These are phyloP conservation scores for Siphlonurus alternatus DNA, from an alignment of 2,888 invertebrate species.

Conservation along the genomic window DNA sequence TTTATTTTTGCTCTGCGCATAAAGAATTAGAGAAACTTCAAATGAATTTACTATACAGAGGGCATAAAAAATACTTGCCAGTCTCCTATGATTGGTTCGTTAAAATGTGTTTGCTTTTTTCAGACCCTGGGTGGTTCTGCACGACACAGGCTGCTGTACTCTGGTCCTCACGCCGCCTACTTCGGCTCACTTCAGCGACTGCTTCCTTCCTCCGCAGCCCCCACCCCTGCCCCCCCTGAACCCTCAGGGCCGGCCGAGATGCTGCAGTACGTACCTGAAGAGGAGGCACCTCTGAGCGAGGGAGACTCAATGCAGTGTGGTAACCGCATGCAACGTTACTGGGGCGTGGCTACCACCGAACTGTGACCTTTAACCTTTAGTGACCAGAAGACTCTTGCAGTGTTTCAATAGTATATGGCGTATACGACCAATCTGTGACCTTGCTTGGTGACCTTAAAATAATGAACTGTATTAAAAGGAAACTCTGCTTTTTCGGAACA, in stretches of 20 bases:
- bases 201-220: slow-evolving; percentile 36
- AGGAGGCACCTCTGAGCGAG: background rate
- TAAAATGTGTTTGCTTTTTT: slow-evolving; percentile 17
- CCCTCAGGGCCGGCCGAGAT: background rate
- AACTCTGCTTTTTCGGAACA: too few species aligned
- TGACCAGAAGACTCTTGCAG: too few species aligned
- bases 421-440: too few species aligned
- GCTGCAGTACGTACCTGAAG: background rate
- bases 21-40: too few species aligned
- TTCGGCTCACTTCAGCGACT: slow-evolving; percentile 69
- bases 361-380: too few species aligned
- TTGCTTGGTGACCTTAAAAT: too few species aligned
- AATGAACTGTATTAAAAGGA: too few species aligned
- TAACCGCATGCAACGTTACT: slow-evolving; percentile 73
- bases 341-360: slow-evolving; percentile 81
- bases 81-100: too few species aligned
- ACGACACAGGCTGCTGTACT: slow-evolving; percentile 37
- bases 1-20: too few species aligned
- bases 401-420: too few species aligned
- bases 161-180: slow-evolving; percentile 73
- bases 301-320: slow-evolving; percentile 6
- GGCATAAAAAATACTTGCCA: too few species aligned
- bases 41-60: too few species aligned
- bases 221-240: background rate
- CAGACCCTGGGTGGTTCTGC: slow-evolving; percentile 42